These are phyloP conservation scores for Dascyllus trimaculatus DNA, from an alignment of 2,113 vertebrate species.

Conservation along the genomic window DNA sequence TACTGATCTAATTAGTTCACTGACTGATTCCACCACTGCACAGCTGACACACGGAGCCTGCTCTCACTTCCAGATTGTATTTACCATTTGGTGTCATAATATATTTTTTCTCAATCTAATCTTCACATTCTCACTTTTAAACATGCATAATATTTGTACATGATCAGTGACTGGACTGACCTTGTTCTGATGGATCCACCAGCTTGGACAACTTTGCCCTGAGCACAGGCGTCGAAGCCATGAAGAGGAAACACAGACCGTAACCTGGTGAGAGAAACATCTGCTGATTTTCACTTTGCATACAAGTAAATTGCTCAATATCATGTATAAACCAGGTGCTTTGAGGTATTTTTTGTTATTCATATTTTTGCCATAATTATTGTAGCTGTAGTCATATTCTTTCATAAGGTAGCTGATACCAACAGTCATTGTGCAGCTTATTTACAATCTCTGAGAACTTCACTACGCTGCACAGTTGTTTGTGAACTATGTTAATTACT, in stretches of 20 bases:
- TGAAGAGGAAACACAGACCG: conserved; percentile 89
- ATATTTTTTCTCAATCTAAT: no score
- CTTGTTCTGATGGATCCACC: conserved; percentile 90
- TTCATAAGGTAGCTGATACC: not conserved
- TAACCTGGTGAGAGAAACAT: conserved; percentile 85
- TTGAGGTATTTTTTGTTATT: no score
- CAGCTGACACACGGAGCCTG: not conserved
- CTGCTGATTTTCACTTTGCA: not conserved
- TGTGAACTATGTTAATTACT: not conserved
- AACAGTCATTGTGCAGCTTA: no score
- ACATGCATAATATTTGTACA: not conserved
- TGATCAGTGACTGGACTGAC: conserved; percentile 81
- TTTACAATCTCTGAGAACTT: not conserved
- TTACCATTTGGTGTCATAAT: not conserved
- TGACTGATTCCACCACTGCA: conserved; percentile 1
- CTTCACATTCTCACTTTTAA: not conserved
- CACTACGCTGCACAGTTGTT: not conserved
- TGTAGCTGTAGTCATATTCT: no score
- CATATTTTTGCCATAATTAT: no score
- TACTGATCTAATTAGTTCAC: not conserved
- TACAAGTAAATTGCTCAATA: not conserved
- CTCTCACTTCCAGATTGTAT: not conserved
- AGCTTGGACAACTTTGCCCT: conserved; percentile 94
- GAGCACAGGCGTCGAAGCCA: conserved; percentile 90
- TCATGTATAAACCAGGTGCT: not conserved